These are phyloP conservation scores for Bos javanicus DNA, from an alignment of 2,113 vertebrate genomes.

Conservation along the genomic window DNA sequence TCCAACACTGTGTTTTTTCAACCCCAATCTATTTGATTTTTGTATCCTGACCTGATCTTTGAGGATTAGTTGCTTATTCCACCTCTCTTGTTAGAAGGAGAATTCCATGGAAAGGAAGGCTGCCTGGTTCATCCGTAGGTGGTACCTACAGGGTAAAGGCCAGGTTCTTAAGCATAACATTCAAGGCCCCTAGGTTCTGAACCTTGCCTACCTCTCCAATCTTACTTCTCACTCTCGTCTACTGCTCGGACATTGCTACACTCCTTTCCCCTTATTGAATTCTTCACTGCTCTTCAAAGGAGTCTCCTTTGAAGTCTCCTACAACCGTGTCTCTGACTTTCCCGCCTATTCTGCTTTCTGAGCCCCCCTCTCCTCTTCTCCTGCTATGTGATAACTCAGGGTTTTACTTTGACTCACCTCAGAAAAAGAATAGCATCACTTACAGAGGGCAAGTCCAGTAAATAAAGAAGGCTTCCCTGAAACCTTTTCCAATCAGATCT, in stretches of 20 bases:
- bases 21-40: neutral
- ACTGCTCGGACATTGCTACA: neutral
- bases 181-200: neutral
- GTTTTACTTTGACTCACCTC: neutral
- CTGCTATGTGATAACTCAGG: neutral
- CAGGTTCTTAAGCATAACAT: accelerated
- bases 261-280: neutral
- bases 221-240: neutral
- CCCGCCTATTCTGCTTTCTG: neutral
- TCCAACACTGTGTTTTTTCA: neutral
- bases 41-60: neutral
- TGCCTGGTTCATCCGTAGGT: neutral
- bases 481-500: neutral
- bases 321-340: neutral
- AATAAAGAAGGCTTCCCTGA: neutral
- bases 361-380: neutral
- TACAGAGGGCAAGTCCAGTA: neutral
- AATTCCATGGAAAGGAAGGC: neutral
- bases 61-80: neutral
- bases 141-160: neutral
- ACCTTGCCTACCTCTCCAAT: neutral
- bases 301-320: too few species aligned
- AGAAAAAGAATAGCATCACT: neutral
- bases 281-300: neutral
- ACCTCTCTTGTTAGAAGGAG: neutral